Conservation (phyloP, 2,797 vertebrate genomes). For the Varecia variegata region DNA sequence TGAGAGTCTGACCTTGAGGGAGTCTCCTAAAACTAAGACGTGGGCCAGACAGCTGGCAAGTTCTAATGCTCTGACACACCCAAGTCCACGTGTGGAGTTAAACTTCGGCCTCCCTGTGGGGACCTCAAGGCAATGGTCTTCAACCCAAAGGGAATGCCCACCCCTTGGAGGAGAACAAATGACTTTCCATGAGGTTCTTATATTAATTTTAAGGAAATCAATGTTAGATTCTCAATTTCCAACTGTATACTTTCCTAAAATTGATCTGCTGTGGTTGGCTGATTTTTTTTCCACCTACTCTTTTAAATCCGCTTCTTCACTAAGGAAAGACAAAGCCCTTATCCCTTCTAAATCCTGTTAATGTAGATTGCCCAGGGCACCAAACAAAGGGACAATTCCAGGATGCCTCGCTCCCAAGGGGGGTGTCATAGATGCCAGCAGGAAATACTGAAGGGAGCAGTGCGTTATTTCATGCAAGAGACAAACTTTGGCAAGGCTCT, state of each 20-base stretch:
- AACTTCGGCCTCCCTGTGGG: not conserved
- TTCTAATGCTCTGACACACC: not conserved
- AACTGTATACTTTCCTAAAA: not conserved
- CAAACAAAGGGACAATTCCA: not conserved
- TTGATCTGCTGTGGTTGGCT: not conserved
- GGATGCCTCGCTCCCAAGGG: not conserved
- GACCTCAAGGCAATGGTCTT: not conserved
- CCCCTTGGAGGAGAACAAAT: not conserved
- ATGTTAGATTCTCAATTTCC: conserved; percentile 13
- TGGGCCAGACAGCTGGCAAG: not conserved
- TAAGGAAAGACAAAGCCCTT: not conserved
- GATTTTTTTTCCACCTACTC: not conserved
- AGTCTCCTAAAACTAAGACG: not conserved
- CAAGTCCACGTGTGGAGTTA: not conserved
- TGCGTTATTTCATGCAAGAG: not conserved
- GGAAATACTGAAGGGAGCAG: not conserved
- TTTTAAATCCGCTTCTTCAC: not conserved
- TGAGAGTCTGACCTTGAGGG: not conserved
- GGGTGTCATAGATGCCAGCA: not conserved
- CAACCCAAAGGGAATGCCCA: not conserved
- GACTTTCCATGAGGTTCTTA: not conserved
- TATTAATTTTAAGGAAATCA: not conserved
- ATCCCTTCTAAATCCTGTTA: not conserved
- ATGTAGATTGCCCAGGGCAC: not conserved
- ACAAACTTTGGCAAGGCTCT: not conserved